Base-by-base conservation (phyloP, 2,888 invertebrate genomes). In the Lithophane ornitopus region DNA sequence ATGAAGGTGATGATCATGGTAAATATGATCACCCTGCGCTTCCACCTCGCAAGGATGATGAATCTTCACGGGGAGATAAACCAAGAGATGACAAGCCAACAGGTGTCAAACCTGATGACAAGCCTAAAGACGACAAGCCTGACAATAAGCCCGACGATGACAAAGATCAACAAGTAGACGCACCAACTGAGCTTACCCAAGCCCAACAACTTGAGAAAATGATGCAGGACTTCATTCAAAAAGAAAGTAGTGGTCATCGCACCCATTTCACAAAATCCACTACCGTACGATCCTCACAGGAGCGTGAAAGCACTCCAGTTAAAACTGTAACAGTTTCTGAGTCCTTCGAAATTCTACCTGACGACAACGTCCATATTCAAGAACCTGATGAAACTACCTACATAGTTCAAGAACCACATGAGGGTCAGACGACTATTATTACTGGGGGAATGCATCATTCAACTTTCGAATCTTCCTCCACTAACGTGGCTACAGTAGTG, bases 401-500 rank as follows among this genome's bases (percentile, higher is more conserved):
- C 76, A 76, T 87, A 26, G 90, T 93, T 3, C 91, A 93, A 78
- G 93, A 93, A 85, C 93, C 94, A 11, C 85, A 88, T 54, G 93
- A 93, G 22, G 89, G 87, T 19, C 85, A 85, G 44, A 81, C 81
- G n/a, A 85, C 87, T 11, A 80, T 87, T 2, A 79, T 86, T 28
- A 85, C 88, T 62, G 90, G 92, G 69, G 94, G 93, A 44, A 81
- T 89, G 11, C 90, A 92, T 41, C 90, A 91, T 61, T 92, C 94
- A 7, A 90, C 89, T 11, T 87, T 90, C 46, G 91, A 92, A 86
- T 86, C 90, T 19, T 89, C 91, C 14, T 90, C 91, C 7, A 89
- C 94, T 12, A 94, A 95, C 68, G 88, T 93, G 56, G 91, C 98
- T 62, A 98, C 98, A 16, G 97, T 98, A 2, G 97, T 98, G 0